Evolutionary conservation across 1,140 invertebrate genomes (phyloP), one percentile per base, ranked within the genome.

Genomic region (Drosophila tsacasi): DNA sequence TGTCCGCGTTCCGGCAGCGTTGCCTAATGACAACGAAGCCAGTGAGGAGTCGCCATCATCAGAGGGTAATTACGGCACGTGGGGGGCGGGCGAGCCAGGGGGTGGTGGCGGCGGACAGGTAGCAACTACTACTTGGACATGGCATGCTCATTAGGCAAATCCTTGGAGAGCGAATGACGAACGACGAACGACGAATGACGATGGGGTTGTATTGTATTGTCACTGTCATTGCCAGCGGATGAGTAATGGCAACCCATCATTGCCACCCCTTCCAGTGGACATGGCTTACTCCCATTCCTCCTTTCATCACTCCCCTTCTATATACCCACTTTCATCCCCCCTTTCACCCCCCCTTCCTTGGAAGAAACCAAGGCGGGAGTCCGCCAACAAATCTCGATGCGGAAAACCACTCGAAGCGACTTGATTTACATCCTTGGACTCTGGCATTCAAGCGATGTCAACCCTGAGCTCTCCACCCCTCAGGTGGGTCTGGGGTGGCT

Each of bases 141-240:
- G 84, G 68, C 84, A 78, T 68, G 81, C 84, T 89, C 84, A 87
- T 87, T 87, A 87, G 65, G 65, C 62, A 79, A 89, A 83, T 87
- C 84, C 84, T 87, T 87, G 69, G 84, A 87, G 84, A 84, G 67
- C 78, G 21, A 57, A 35, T 7, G 27, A 32, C 46, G 8, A 25
- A 5, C 46, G 47, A 50, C 23, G 8, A 25, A 10, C 23, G 47
- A 27, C 23, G 8, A 25, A 10, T 15, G 47, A 27, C 39, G 37
- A 37, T 55, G 69, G 71, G 40, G 58, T 42, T 67, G 39, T 73
- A 61, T 52, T 60, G 69, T 74, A 71, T 61, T 74, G 71, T 74
- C 71, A 74, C 68, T 74, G 71, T 39, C 71, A 74, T 74, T 74
- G 71, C 71, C 71, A 73, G 46, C 67, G 71, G 71, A 75, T 75